Evolutionary conservation across 2,888 invertebrate species (phyloP).

Genomic region (Acrobasis repandana): DNA sequence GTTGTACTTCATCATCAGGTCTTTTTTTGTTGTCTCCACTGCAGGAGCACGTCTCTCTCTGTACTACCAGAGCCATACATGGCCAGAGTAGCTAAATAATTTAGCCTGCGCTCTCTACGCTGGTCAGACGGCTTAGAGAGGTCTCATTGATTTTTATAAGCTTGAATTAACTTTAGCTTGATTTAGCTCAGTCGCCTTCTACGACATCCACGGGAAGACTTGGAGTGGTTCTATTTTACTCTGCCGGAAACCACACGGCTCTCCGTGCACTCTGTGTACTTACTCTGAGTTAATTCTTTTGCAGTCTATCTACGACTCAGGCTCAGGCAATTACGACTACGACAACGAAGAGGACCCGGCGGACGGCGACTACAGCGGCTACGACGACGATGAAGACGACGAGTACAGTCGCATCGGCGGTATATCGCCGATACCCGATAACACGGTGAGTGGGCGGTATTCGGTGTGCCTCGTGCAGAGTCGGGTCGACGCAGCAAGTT

Average conservation of each 20-base stretch:
- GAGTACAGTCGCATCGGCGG: slow-evolving; percentile 54
- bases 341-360: slow-evolving; percentile 72
- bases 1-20: too few relatives aligned
- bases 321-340: slow-evolving; percentile 71
- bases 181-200: too few relatives aligned
- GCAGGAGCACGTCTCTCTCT: not conserved
- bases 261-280: not conserved
- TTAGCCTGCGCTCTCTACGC: too few relatives aligned
- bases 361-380: slow-evolving; percentile 67
- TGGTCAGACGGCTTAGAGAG: too few relatives aligned
- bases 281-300: not conserved
- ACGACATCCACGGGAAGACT: too few relatives aligned
- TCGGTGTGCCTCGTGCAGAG: not conserved
- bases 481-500: not conserved
- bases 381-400: slow-evolving; percentile 63
- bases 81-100: too few relatives aligned
- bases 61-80: too few relatives aligned
- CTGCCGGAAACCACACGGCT: too few relatives aligned
- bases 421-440: slow-evolving; percentile 44
- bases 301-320: slow-evolving; percentile 39
- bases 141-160: too few relatives aligned
- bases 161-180: too few relatives aligned
- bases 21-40: too few relatives aligned
- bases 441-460: slow-evolving; percentile 12
- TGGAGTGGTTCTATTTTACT: too few relatives aligned